A percentile compares a stretch with the other conserved stretches of the same genome.
phyloP scores from a whole-genome alignment of 35 echinoderm and acorn worm species.

The Acanthaster planci region DNA sequence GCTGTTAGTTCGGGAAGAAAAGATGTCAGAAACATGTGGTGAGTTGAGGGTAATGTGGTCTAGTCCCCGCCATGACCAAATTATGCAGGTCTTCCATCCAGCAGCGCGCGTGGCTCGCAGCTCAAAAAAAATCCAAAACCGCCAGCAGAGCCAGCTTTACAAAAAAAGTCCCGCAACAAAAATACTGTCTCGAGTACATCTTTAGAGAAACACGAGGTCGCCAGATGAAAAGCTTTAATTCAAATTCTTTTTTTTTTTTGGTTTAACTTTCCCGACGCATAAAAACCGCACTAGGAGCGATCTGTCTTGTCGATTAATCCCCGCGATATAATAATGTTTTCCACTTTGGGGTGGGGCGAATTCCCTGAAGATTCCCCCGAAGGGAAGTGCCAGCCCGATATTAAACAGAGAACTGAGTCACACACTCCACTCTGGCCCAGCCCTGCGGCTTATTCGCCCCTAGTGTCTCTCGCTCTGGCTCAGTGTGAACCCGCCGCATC shows the following conservation, averaged over 20 bases:
- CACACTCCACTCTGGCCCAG: neutral
- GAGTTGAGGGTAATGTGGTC: constrained; percentile 9
- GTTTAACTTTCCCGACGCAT: neutral
- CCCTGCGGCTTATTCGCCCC: neutral
- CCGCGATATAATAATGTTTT: constrained; percentile 15
- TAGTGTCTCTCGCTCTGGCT: neutral
- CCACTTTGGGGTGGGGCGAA: constrained; percentile 29
- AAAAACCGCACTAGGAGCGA: neutral
- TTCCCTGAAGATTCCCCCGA: constrained; percentile 8
- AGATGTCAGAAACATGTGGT: constrained; percentile 13
- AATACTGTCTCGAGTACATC: constrained; percentile 8
- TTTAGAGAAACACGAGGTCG: neutral
- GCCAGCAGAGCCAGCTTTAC: neutral
- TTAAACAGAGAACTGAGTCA: constrained; percentile 27
- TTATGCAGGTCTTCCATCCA: neutral
- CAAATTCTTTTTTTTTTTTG: neutral
- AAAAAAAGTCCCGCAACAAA: constrained; percentile 7
- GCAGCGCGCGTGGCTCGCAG: neutral
- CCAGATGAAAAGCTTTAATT: neutral
- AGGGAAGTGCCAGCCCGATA: constrained; percentile 20
- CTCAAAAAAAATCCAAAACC: neutral
- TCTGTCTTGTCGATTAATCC: constrained; percentile 25
- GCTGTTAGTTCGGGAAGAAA: neutral
- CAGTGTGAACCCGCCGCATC: neutral
- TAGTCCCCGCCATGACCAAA: neutral